Base-by-base conservation (phyloP, 1,140 invertebrate genomes). In the Drosophila ananassae region DNA sequence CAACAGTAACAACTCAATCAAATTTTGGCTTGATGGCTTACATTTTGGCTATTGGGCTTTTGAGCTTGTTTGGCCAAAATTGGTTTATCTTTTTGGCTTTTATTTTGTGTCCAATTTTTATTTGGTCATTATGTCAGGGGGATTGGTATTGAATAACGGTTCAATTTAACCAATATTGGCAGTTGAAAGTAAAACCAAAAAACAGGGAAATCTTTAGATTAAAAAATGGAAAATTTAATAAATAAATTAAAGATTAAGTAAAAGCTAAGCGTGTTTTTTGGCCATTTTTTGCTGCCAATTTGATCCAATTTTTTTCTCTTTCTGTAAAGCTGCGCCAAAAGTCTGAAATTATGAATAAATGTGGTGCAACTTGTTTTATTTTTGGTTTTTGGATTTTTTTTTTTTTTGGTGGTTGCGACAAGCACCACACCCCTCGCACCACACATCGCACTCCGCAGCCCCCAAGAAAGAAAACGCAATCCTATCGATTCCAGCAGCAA, bases 111-210 rank as follows among this genome's bases (percentile, higher is more conserved):
- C 24, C 9, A n/a, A 48, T 34, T 12, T 21, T 44, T 28, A 30
- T 67, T 67, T 52, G 71, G 60, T 64, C 79, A 83, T 82, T 82
- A 82, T 82, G 79, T 81, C 68, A 81, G 78, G 55, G 66, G 62
- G 67, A 6, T 39, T 32, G 25, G 30, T 69, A 69, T 69, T 71
- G 67, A 69, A 69, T 57, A 71, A 71, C 67, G 64, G 32, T 50
- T 71, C 52, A 69, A 69, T 69, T 60, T 63, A 57, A 51, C 13
- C 9, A 17, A 17, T 69, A 67, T 56, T 69, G 48, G 51, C 50
- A 22, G 44, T 47, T n/a, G 32, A 61, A 61, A 61, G 37, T 24
- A 7, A 44, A 9, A 47, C 17, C 17, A 17, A 9, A 47, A 5
- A 47, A 7, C 1, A 21, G 9, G 12, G 24, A 21, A 47, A 22